Base-by-base conservation (phyloP, 2,113 vertebrate species). In the Albula goreensis region DNA sequence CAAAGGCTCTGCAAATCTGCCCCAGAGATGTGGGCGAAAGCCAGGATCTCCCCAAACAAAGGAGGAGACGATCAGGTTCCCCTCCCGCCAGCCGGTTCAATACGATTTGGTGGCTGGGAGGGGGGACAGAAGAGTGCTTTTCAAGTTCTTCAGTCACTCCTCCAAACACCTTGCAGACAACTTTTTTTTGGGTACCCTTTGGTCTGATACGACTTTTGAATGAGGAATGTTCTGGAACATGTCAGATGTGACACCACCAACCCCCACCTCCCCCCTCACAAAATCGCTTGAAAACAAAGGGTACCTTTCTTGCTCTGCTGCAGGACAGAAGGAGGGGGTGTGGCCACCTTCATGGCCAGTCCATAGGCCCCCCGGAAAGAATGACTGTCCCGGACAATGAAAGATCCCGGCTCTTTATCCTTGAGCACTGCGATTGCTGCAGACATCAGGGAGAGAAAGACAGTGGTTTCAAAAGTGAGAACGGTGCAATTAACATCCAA, bases 351-450 rank as follows among this genome's bases (percentile, higher is more conserved):
- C 97, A 99, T 96, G 52, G 98, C 98, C 80, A 99, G 90, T 5
- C 98, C 98, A 0, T 99, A 99, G 19, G 98, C 98, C 9, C 98
- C 98, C 0, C 96, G 95, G 89, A 99, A 99, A 0, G 98, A 99
- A 89, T 99, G 97, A 86, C 98, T 99, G 94, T 99, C 98, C 81
- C 98, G 94, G 87, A 99, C 97, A 3, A 99, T 93, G 93, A 99
- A 99, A 0, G 96, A 97, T 0, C 98, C 98, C 0, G 98, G 97
- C 51, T 99, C 97, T 90, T 96, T 98, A 92, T 99, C 97, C 92
- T 97, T 99, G 41, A 99, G 92, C 91, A 98, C 92, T 0, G 96
- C 87, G 31, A 99, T 98, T 85, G 98, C 98, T 99, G 89, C 4
- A 60, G 79, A 89, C 60, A 79, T 19, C 79, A 85, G 74, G 83